Evolutionary conservation across 1,140 invertebrate species (phyloP), one percentile per base, ranked within the genome.

Genomic region (Drosophila varians): DNA sequence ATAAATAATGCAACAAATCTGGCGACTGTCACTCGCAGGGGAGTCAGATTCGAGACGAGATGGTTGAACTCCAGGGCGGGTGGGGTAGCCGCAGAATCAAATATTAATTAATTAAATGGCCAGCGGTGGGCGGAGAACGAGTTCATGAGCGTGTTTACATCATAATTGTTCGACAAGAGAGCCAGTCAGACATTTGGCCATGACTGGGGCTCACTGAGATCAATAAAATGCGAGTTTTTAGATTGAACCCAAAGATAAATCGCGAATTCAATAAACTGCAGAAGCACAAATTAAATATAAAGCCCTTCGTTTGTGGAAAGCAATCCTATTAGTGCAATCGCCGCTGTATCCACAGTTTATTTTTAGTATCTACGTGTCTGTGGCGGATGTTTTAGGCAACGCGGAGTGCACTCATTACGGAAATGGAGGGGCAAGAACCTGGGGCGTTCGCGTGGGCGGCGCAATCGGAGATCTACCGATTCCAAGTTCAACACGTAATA

Each of bases 1-100:
- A 78, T 72, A 68, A 78, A 84, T 75, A 75, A 79, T 46, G 38
- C 40, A 52, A 65, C 74, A 64, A 73, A 64, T 61, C 48, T 72
- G 21, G 21, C 14, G 25, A 57, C 61, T 58, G 25, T 42, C 64
- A 6, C 12, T 16, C 36, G 14, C 12, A 12, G 4, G 1, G 36
- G 12, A 12, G n/a, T 26, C 31, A 43, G 14, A 25, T 42, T 18
- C 61, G 43, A n/a, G 45, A 66, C 49, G 18, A 7, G 6, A n/a
- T 43, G 18, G 16, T n/a, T 34, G 23, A 31, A 42, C 49, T 61
- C 21, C 7, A 25, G 11, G 19, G 12, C n/a, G 52, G 49, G 61
- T 38, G 61, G 43, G 42, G 65, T 46, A 52, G 66, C 31, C 60
- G n/a, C 38, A 40, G 58, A 57, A 62, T 82, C 49, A 66, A 52